Base-by-base conservation (phyloP, 1,140 invertebrate genomes). In the Colletes gigas region DNA sequence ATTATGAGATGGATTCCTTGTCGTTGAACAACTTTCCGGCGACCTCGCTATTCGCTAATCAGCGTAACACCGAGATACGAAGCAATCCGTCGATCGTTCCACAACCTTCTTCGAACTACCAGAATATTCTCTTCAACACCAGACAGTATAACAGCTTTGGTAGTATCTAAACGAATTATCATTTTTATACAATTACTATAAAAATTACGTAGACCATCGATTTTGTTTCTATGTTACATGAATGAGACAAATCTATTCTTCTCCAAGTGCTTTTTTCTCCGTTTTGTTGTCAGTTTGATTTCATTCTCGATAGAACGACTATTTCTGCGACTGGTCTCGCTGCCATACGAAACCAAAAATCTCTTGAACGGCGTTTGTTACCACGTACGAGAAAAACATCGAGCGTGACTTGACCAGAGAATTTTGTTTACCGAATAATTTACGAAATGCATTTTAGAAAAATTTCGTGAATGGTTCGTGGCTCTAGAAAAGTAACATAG, bases 141-240 rank as follows among this genome's bases (percentile, higher is more conserved):
- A 96, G 97, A 95, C 97, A 97, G 95, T 97, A 97, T 97, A 97
- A 96, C 96, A 97, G 96, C 96, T 97, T 97, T 96, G 97, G 97
- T 97, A 97, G 96, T 97, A 97, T 96, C 92, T 68, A 74, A 82
- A 74, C 41, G 65, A 84, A 82, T 55, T 82, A 75, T 78, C 68
- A 84, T n/a, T 73, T 70, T 78, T 57, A 52, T 70, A 44, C 60
- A 63, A 67, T 75, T 65, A 65, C 60, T 82, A 74, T 78, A 70
- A 57, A 63, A 62, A 78, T 59, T 85, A 70, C 21, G 73, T 85
- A 85, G 84, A 82, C 59, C 62, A 47, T 59, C 59, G 59, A 81
- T 73, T 84, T 19, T 84, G 41, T 78, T 72, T 85, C 84, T 85
- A 57, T 82, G 70, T 78, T 83, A 85, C 68, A 30, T 75, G 78